Base-by-base conservation (phyloP, 1,140 invertebrate species). In the Adelges cooleyi region DNA sequence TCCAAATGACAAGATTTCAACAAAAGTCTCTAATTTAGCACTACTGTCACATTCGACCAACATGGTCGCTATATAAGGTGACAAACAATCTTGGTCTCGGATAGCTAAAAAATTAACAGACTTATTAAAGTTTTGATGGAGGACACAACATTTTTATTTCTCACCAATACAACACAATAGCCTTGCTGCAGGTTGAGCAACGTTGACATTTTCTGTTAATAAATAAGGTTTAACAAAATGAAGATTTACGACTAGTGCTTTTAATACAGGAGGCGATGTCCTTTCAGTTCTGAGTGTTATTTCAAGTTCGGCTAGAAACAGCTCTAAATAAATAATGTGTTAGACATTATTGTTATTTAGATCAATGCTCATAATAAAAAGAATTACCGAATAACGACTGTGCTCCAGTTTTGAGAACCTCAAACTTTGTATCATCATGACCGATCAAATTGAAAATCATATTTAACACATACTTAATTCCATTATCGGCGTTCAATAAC, bases 391-490 rank as follows among this genome's bases (percentile, higher is more conserved):
- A 48, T 48, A 62, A 62, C 46, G 25, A n/a, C 15, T 62, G 56
- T 2, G 56, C 25, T 15, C 56, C 56, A 48, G 23, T 62, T 62
- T 62, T 62, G 15, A 62, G 25, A 33, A 8, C 22, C 10, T 46
- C 46, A 6, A 62, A 62, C 22, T 48, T 62, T 33, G 40, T 25
- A 48, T 62, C 40, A 10, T 62, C 42, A 62, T 25, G 46, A n/a
- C 15, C 42, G 46, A 62, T 48, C 46, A 62, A 48, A 25, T 62
- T 13, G 46, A 48, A 62, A 29, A 62, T 33, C 46, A 62, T 22
- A 62, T 62, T 62, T 13, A 62, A 62, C 3, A 62, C 38, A 62
- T 62, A 42, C 18, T 62, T 62, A 11, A 62, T 62, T n/a, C 56
- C 56, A 29, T 25, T n/a, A 29, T 62, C 56, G n/a, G 56, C 38